Conservation (phyloP, 2,888 invertebrate genomes). For the Poecilobothrus nobilitatus region DNA sequence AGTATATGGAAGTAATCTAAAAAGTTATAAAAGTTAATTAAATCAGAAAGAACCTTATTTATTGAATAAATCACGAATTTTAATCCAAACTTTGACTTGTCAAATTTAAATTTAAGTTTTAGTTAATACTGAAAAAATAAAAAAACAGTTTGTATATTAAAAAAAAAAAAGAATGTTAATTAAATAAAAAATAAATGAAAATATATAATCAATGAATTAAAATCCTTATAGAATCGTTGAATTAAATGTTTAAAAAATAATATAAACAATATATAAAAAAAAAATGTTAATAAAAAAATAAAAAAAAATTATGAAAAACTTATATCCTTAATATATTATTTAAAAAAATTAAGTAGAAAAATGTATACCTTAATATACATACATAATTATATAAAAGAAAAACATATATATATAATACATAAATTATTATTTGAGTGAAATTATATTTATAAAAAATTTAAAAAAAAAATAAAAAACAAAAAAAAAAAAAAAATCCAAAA, state of each 20-base stretch:
- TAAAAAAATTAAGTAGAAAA: not conserved
- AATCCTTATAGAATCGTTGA: constrained; percentile 3
- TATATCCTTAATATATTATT: not conserved
- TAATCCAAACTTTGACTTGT: too few species aligned
- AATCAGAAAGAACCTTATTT: too few species aligned
- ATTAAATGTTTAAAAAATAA: not conserved
- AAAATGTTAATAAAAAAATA: not conserved
- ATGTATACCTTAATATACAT: not conserved
- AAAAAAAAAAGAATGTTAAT: not conserved
- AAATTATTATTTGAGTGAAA: too few species aligned
- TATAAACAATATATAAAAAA: not conserved
- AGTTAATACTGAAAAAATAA: not conserved
- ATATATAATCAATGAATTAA: not conserved
- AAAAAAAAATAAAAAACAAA: too few species aligned
- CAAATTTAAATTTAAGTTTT: not conserved
- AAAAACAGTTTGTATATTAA: not conserved
- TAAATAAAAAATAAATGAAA: not conserved
- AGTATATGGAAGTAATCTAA: too few species aligned
- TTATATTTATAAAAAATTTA: too few species aligned
- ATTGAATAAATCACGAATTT: too few species aligned
- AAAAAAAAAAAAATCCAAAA: not conserved
- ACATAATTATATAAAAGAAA: too few species aligned
- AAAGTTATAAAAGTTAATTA: too few species aligned
- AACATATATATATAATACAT: too few species aligned
- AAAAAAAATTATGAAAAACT: not conserved